Percentiles rank a stretch among this genome's conserved stretches.
Evolutionary conservation across 1,140 invertebrate species (phyloP).

Genomic region (Venustaconcha ellipsiformis): DNA sequence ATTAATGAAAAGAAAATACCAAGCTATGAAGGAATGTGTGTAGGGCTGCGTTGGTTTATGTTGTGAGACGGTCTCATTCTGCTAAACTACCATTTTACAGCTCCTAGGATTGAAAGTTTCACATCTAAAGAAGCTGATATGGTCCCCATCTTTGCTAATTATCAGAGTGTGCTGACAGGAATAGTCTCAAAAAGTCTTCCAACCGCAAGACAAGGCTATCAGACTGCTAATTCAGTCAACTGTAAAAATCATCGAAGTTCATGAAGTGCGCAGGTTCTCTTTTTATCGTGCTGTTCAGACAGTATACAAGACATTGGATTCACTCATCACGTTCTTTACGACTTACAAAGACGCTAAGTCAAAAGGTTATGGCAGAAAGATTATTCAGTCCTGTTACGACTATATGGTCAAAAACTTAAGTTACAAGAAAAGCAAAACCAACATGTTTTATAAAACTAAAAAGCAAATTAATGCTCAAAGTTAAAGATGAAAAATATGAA

Average conservation of each 20-base stretch:
- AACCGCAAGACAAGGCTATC: no score
- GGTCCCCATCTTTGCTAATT: conserved; percentile 16
- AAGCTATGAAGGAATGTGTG: neutral
- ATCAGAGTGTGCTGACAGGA: conserved; percentile 13
- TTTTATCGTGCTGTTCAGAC: conserved; percentile 18
- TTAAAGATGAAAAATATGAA: no score
- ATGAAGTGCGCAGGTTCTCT: conserved; percentile 24
- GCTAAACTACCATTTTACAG: conserved; percentile 23
- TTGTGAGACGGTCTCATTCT: conserved; percentile 13
- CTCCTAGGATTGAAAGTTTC: conserved; percentile 13
- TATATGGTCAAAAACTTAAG: no score
- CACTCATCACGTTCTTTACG: conserved; percentile 16
- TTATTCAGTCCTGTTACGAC: conserved; percentile 18
- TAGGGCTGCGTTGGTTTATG: conserved; percentile 15
- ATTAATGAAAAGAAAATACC: conserved; percentile 4
- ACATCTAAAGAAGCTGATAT: conserved; percentile 19
- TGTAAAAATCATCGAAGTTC: conserved; percentile 16
- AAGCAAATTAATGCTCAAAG: no score
- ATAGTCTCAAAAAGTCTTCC: conserved; percentile 11
- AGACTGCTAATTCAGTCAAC: neutral
- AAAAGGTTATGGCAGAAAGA: conserved; percentile 18
- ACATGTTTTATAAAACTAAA: no score
- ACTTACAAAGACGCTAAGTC: conserved; percentile 20
- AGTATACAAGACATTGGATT: conserved; percentile 17
- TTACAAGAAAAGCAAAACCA: no score